A percentile compares a stretch with the other conserved stretches of the same genome.
These are phyloP conservation scores for Plodia interpunctella DNA, from an alignment of 1,140 invertebrate genomes.

Conservation along the genomic window DNA sequence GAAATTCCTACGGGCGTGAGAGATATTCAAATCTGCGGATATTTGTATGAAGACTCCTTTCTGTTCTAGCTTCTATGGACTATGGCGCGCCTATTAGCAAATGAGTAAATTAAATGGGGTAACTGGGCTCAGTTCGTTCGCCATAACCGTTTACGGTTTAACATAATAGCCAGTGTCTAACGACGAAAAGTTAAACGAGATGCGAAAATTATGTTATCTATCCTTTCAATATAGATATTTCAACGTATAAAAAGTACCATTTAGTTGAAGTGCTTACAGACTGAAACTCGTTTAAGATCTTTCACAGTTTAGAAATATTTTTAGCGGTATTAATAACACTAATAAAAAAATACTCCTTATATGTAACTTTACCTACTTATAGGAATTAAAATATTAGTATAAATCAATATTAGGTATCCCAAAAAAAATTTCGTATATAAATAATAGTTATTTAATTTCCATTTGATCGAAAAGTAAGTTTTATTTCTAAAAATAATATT, in stretches of 20 bases:
- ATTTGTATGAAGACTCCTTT: background rate
- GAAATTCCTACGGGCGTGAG: background rate
- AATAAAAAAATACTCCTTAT: too few species aligned
- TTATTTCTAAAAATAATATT: background rate
- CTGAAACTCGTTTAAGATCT: too few species aligned
- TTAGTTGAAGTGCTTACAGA: background rate
- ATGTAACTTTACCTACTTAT: too few species aligned
- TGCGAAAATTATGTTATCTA: background rate
- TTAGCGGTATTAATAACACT: too few species aligned
- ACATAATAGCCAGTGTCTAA: background rate
- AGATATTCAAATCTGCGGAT: background rate
- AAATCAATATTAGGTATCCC: too few species aligned
- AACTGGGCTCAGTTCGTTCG: background rate
- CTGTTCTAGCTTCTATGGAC: background rate
- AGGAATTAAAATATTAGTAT: too few species aligned
- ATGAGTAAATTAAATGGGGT: background rate
- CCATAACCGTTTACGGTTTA: slow-evolving; percentile 5
- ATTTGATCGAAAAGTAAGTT: too few species aligned
- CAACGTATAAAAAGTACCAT: background rate
- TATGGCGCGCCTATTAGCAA: background rate
- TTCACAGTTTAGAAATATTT: too few species aligned
- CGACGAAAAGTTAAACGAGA: slow-evolving; percentile 5
- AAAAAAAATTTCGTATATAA: too few species aligned
- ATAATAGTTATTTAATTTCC: too few species aligned
- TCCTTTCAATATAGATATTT: background rate